Evolutionary conservation across 2,797 vertebrate species (phyloP).

Genomic region (Rhabdophis nuchalis): DNA sequence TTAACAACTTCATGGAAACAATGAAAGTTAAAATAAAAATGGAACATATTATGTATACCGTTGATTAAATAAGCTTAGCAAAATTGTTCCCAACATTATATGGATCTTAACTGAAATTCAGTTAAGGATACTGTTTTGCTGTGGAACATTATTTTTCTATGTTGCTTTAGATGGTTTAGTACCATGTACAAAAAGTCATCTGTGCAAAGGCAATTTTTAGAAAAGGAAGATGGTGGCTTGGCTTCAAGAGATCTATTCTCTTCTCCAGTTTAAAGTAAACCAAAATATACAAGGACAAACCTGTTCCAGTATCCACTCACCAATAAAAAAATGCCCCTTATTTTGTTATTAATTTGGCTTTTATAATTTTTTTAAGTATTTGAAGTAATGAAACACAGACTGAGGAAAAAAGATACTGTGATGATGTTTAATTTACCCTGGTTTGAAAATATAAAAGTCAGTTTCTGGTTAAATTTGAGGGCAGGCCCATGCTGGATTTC

Average conservation of each 20-base stretch:
- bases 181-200: neutral
- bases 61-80: neutral
- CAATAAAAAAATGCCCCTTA: neutral
- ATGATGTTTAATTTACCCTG: neutral
- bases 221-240: neutral
- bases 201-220: neutral
- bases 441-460: neutral
- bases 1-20: neutral
- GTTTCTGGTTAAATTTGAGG: neutral
- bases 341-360: neutral
- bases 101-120: neutral
- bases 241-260: neutral
- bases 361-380: neutral
- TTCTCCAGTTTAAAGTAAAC: neutral
- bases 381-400: neutral
- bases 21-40: neutral
- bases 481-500: neutral
- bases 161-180: neutral
- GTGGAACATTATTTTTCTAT: neutral
- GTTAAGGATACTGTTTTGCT: neutral
- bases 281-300: neutral
- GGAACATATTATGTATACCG: neutral
- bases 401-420: neutral
- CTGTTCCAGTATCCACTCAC: neutral
- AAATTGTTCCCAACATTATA: neutral